phyloP scores from a whole-genome alignment of 2,888 invertebrate genomes.

The Lasioglossum calceatum region DNA sequence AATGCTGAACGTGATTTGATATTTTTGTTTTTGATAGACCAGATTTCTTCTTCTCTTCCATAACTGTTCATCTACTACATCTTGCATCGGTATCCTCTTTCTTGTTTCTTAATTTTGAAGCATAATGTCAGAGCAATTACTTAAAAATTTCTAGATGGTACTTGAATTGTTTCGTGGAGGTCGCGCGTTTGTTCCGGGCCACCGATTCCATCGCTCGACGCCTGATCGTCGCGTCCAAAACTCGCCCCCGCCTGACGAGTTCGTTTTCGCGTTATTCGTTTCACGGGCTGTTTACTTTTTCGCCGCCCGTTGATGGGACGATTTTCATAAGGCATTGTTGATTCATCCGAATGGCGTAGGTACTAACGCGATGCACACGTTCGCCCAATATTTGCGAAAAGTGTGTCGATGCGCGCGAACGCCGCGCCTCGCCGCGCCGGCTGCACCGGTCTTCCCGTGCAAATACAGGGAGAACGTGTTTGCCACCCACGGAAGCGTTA shows the following conservation, averaged over 20 bases:
- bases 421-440: slow-evolving; percentile 5
- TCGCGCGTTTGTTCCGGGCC: neutral
- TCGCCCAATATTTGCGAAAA: slow-evolving; percentile 82
- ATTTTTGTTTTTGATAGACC: too few species aligned
- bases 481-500: slow-evolving; percentile 47
- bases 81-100: too few species aligned
- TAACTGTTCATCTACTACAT: too few species aligned
- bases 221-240: neutral
- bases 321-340: slow-evolving; percentile 66
- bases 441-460: slow-evolving; percentile 34
- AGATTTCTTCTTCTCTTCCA: too few species aligned
- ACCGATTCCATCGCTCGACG: neutral
- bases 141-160: neutral
- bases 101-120: neutral
- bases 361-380: slow-evolving; percentile 77
- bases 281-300: slow-evolving; percentile 34
- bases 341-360: slow-evolving; percentile 56
- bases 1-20: too few species aligned
- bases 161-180: neutral
- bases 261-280: slow-evolving; percentile 35
- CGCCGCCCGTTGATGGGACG: slow-evolving; percentile 29
- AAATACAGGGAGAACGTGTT: slow-evolving; percentile 59
- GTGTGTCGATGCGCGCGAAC: slow-evolving; percentile 65
- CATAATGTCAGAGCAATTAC: neutral
- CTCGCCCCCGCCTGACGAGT: neutral